These are phyloP conservation scores for Oceanodroma tethys DNA, from an alignment of 2,113 vertebrate species.

Conservation along the genomic window DNA sequence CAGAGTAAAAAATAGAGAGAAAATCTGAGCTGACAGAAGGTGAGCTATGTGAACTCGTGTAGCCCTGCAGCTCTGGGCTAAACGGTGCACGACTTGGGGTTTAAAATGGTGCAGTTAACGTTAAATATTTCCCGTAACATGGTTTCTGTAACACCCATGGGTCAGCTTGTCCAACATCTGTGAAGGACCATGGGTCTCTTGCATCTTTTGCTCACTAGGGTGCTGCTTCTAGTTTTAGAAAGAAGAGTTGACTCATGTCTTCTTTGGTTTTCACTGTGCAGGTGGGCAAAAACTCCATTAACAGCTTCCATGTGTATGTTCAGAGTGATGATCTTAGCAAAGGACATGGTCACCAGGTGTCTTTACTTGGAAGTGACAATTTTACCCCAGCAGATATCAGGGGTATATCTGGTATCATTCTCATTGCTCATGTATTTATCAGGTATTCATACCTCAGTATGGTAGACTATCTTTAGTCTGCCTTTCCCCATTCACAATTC, in stretches of 20 bases:
- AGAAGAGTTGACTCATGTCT: not conserved
- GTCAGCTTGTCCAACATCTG: not conserved
- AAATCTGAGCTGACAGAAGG: not conserved
- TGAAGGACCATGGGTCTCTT: not conserved
- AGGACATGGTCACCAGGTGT: not conserved
- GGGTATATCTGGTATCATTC: not conserved
- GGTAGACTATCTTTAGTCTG: not conserved
- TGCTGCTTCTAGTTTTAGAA: not conserved
- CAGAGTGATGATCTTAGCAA: not conserved
- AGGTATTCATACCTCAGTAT: not conserved
- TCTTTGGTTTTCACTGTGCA: not conserved
- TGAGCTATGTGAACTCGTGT: not conserved
- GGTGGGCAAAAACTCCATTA: not conserved
- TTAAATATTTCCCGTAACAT: not conserved
- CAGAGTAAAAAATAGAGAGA: not conserved
- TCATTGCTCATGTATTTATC: not conserved
- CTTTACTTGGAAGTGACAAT: not conserved
- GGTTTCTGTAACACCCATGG: not conserved
- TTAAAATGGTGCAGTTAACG: not conserved
- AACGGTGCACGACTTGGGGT: rapidly evolving
- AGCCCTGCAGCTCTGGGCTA: not conserved
- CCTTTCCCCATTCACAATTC: not conserved
- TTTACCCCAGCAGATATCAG: not conserved
- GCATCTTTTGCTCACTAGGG: not conserved
- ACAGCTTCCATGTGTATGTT: not conserved